phyloP scores from a whole-genome alignment of 2,888 invertebrate species.

The Phorcus lineatus region DNA sequence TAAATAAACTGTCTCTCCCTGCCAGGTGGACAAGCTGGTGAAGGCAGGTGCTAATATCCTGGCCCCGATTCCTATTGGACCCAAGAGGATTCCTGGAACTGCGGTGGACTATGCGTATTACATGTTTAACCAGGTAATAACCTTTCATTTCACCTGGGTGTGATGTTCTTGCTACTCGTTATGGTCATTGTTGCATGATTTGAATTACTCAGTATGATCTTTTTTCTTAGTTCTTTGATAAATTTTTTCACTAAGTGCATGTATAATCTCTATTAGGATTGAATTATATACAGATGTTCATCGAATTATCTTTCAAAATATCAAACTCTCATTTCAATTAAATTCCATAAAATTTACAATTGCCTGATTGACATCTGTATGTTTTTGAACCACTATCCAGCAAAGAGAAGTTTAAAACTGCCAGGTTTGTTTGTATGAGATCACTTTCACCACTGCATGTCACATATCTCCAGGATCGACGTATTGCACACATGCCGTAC shows the following conservation, averaged over 20 bases:
- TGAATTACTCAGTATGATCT: not conserved
- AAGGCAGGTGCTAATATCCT: constrained; percentile 72
- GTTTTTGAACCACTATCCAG: too few relatives aligned
- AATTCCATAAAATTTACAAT: too few relatives aligned
- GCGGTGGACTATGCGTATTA: constrained; percentile 75
- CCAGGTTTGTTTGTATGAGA: too few relatives aligned
- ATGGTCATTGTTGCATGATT: not conserved
- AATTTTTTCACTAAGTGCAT: too few relatives aligned
- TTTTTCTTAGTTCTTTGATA: too few relatives aligned
- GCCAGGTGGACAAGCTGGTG: constrained; percentile 73
- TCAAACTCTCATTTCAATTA: too few relatives aligned
- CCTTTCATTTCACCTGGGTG: not conserved
- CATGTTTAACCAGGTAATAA: constrained; percentile 72
- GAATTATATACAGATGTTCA: too few relatives aligned
- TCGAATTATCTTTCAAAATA: too few relatives aligned
- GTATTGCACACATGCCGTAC: constrained; percentile 75
- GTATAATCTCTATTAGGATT: too few relatives aligned
- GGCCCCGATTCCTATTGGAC: constrained; percentile 71
- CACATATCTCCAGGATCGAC: constrained; percentile 63
- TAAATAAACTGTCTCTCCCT: not conserved
- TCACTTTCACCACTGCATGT: not conserved
- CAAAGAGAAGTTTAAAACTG: too few relatives aligned
- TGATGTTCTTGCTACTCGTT: not conserved
- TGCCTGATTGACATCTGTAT: too few relatives aligned
- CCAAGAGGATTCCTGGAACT: constrained; percentile 71